A percentile compares a stretch with the other conserved stretches of the same genome.
phyloP scores from a whole-genome alignment of 2,113 vertebrate genomes.

The Cyrtonyx montezumae region DNA sequence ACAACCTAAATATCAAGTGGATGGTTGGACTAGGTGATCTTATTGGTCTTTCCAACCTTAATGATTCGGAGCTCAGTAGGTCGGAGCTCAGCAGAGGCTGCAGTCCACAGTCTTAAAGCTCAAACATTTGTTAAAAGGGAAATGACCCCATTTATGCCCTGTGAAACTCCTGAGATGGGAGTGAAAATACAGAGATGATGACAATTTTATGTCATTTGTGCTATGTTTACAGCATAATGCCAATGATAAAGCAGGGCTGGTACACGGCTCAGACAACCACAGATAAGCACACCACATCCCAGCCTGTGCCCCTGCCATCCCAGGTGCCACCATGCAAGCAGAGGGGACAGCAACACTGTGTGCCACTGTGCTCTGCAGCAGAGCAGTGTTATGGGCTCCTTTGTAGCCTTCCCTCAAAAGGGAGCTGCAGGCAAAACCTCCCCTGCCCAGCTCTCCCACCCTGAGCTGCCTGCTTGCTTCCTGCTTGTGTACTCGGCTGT shows the following conservation, averaged over 20 bases:
- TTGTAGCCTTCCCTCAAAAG: background rate
- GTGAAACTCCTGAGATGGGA: background rate
- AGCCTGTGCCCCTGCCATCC: background rate
- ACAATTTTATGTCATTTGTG: background rate
- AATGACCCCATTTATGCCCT: background rate
- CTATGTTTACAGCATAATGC: background rate
- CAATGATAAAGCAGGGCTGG: background rate
- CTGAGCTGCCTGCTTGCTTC: no score
- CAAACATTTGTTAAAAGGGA: background rate
- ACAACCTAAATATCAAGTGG: background rate
- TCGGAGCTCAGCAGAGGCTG: background rate
- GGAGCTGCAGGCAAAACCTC: background rate
- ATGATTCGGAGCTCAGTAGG: no score
- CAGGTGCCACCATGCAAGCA: no score
- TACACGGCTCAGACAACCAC: accelerated
- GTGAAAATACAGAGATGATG: background rate
- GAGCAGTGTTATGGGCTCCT: background rate
- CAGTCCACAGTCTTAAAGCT: background rate
- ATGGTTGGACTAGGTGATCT: no score
- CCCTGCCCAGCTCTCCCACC: background rate
- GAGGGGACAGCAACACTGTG: background rate
- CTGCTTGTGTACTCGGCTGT: background rate
- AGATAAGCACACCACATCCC: background rate
- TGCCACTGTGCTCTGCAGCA: background rate
- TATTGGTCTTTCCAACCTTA: no score